These are phyloP conservation scores for Protobothrops flavoviridis DNA, from an alignment of 2,113 vertebrate genomes.

Conservation along the genomic window DNA sequence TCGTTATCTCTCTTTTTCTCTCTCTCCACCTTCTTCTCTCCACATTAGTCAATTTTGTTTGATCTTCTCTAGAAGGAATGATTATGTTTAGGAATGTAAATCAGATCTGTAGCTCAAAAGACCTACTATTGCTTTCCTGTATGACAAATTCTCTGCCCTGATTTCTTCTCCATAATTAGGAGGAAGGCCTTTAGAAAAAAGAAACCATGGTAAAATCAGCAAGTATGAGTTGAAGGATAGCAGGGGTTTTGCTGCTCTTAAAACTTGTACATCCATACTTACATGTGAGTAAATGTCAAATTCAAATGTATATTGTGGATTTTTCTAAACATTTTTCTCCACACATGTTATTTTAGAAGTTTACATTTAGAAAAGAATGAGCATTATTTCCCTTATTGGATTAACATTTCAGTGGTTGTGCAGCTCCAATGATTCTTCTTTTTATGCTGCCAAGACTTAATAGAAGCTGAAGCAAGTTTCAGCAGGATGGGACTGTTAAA, in stretches of 20 bases:
- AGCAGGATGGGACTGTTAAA: neutral
- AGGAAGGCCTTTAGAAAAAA: neutral
- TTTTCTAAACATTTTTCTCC: neutral
- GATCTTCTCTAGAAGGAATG: neutral
- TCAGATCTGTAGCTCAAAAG: neutral
- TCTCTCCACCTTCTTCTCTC: neutral
- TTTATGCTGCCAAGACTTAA: neutral
- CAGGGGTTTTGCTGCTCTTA: neutral
- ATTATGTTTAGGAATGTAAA: neutral
- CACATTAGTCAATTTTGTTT: neutral
- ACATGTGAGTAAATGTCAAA: neutral
- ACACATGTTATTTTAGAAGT: neutral
- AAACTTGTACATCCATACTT: neutral
- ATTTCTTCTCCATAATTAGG: neutral
- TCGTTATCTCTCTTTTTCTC: neutral
- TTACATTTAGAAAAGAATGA: neutral
- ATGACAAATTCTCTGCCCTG: neutral
- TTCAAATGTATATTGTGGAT: neutral
- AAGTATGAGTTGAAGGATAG: neutral
- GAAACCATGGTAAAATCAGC: neutral
- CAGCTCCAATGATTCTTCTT: neutral
- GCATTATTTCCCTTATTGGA: neutral
- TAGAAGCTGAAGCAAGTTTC: neutral
- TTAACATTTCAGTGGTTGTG: neutral
- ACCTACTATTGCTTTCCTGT: neutral